Evolutionary conservation across 2,797 vertebrate genomes (phyloP), one percentile per base, ranked within the genome.

Genomic region (Pseudochaenichthys georgianus): DNA sequence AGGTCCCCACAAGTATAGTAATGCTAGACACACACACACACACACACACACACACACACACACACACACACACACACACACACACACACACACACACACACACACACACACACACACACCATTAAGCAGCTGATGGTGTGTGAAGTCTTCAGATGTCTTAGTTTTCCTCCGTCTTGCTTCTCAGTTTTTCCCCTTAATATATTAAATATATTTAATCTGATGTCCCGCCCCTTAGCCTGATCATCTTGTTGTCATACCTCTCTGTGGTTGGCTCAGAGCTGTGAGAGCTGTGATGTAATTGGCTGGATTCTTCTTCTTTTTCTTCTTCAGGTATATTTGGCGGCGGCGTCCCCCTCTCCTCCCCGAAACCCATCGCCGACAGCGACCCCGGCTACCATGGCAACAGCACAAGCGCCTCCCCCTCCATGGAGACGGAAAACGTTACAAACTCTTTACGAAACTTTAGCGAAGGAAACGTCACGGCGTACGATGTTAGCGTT

Each of bases 241-340:
- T 28, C 28, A 28, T 28, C 4, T 28, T 28, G 4, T 28, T 28
- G 34, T 48, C 13, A 31, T 9, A 3, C 23, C 3, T 13, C 7
- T 3, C 19, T 16, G 13, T 55, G 53, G 16, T 38, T n/a, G 55
- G 31, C 31, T 38, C 31, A 5, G 31, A 5, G 12, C 21, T 28
- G 3, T 28, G 21, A 13, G 21, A 52, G 52, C 52, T 3, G 52
- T 4, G 23, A 54, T 60, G 15, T 67, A 47, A 66, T 59, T 48
- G 64, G 42, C 28, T 5, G 13, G 13, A 15, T 15, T 15, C 46
- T 47, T 47, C 46, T 13, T 47, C 13, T 47, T 13, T 16, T 70
- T 42, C 23, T 38, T 47, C 68, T 16, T 31, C 86, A 93, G 92
- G 90, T 68, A 82, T 88, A 2, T 82, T 92, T 1, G 76, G 90